Conservation (phyloP, 2,888 invertebrate species). For the Reticulitermes lucifugus region DNA sequence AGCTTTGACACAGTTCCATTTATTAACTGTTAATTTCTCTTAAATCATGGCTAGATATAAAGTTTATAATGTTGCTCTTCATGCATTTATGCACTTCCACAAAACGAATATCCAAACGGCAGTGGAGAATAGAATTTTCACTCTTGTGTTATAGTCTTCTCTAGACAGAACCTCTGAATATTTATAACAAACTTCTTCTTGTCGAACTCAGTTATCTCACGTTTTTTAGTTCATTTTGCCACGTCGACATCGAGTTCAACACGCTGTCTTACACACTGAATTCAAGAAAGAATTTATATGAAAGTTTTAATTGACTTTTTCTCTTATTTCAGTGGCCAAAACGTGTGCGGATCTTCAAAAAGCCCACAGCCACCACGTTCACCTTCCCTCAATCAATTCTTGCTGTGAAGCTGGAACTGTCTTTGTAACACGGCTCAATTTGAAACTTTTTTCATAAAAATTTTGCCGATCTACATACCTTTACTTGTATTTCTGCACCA, state of each 20-base stretch:
- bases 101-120: neutral
- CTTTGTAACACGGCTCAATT: too few relatives aligned
- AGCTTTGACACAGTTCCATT: slow-evolving; percentile 2
- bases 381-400: too few relatives aligned
- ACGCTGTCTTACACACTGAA: neutral
- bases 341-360: too few relatives aligned
- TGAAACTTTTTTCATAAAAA: too few relatives aligned
- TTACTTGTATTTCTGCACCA: too few relatives aligned
- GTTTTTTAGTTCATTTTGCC: neutral
- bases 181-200: neutral
- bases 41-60: neutral
- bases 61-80: neutral
- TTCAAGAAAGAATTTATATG: neutral
- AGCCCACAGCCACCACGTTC: too few relatives aligned
- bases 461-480: too few relatives aligned
- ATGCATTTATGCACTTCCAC: neutral
- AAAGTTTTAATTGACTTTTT: neutral
- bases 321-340: too few relatives aligned
- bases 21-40: neutral
- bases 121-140: neutral
- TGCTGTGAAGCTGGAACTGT: too few relatives aligned
- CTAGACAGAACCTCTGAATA: neutral
- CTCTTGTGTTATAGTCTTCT: neutral
- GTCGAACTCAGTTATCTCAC: neutral
- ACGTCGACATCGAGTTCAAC: neutral